phyloP scores from a whole-genome alignment of 2,113 vertebrate genomes.

The Pseudorectes ferrugineus region DNA sequence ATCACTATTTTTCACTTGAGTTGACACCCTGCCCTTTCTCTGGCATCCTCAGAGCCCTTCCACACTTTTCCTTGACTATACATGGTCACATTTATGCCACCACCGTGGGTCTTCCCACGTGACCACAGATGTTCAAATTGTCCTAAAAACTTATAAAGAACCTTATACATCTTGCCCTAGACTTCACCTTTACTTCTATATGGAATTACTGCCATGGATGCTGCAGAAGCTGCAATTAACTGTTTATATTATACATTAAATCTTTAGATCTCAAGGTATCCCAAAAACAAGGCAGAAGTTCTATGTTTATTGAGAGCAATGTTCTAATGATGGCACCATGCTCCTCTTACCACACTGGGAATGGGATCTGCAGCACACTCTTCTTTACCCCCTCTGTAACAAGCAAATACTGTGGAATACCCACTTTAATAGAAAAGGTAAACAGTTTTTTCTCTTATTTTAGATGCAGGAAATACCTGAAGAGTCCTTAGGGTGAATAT shows the following conservation, averaged over 20 bases:
- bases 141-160: not conserved
- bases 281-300: not conserved
- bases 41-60: not conserved
- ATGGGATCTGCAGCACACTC: not conserved
- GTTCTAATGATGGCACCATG: not conserved
- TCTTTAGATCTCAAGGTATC: not conserved
- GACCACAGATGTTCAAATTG: not conserved
- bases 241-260: not conserved
- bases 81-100: not conserved
- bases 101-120: fast-evolving
- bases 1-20: not conserved
- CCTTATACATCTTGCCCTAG: not conserved
- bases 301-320: not conserved
- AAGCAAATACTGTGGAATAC: not conserved
- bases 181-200: not conserved
- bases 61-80: fast-evolving
- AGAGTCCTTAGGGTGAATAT: not conserved
- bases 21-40: not conserved
- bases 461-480: not conserved
- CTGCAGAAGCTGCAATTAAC: not conserved
- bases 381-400: fast-evolving
- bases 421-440: not conserved
- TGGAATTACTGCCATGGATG: not conserved
- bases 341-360: not conserved
- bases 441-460: not conserved